Percentiles rank a stretch among this genome's conserved stretches.
These are phyloP conservation scores for Ecdyonurus torrentis DNA, from an alignment of 2,888 invertebrate species.

Conservation along the genomic window DNA sequence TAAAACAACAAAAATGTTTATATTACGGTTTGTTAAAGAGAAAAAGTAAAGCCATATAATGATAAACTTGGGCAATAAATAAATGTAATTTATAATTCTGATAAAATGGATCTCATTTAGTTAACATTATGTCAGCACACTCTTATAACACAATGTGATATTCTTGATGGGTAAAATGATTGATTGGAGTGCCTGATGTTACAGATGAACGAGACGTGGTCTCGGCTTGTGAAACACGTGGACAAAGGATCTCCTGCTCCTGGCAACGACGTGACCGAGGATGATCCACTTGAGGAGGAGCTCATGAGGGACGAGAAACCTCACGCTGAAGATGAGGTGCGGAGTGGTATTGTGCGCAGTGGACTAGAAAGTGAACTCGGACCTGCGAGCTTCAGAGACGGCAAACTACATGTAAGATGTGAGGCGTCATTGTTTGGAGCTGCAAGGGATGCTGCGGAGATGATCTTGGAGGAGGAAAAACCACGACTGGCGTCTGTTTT, in stretches of 20 bases:
- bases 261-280: background rate
- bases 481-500: conserved; percentile 17
- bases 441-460: conserved; percentile 11
- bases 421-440: conserved; percentile 17
- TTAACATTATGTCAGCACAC: too few relatives aligned
- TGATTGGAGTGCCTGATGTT: too few relatives aligned
- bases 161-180: too few relatives aligned
- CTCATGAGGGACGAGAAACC: background rate
- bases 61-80: too few relatives aligned
- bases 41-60: too few relatives aligned
- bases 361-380: conserved; percentile 6
- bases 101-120: too few relatives aligned
- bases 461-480: conserved; percentile 17
- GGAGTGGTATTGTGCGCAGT: background rate
- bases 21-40: too few relatives aligned
- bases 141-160: too few relatives aligned
- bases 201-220: background rate
- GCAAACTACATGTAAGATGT: conserved; percentile 16
- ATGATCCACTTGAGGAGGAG: background rate
- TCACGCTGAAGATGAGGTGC: background rate
- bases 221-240: background rate
- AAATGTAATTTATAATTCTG: too few relatives aligned
- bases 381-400: conserved; percentile 7
- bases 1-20: too few relatives aligned
- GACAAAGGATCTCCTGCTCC: background rate